These are phyloP conservation scores for Gobio gobio DNA, from an alignment of 2,113 vertebrate genomes.

Conservation along the genomic window DNA sequence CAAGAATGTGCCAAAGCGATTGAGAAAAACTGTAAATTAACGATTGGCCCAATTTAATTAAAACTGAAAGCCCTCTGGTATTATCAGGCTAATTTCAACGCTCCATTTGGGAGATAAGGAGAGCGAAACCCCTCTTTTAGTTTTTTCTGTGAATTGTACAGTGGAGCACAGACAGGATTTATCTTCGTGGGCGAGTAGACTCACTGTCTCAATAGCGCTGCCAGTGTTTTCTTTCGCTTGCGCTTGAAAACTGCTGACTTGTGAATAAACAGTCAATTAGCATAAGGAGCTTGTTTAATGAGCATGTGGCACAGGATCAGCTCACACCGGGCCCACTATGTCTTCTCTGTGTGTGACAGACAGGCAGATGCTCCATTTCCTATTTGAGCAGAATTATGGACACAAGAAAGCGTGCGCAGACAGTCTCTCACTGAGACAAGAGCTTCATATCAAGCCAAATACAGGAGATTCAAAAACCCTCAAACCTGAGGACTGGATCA, in stretches of 20 bases:
- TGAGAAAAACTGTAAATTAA: slow-evolving; percentile 26
- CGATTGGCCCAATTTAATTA: slow-evolving; percentile 46
- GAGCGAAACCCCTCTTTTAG: neutral
- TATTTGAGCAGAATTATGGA: slow-evolving; percentile 62
- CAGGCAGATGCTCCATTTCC: slow-evolving; percentile 40
- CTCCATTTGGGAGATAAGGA: slow-evolving; percentile 38
- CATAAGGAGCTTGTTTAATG: slow-evolving; percentile 54
- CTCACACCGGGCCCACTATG: slow-evolving; percentile 33
- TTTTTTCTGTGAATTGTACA: slow-evolving; percentile 44
- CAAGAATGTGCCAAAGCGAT: too few species aligned
- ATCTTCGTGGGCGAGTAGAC: slow-evolving; percentile 17
- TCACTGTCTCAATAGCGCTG: slow-evolving; percentile 1
- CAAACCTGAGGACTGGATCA: neutral
- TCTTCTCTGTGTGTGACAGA: slow-evolving; percentile 41
- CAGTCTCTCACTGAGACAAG: neutral
- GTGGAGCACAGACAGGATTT: slow-evolving; percentile 18
- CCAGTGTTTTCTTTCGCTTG: slow-evolving; percentile 35
- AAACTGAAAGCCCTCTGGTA: slow-evolving; percentile 27
- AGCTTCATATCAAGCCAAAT: neutral
- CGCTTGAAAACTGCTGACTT: slow-evolving; percentile 59
- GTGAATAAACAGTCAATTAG: slow-evolving; percentile 65
- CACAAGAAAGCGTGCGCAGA: neutral
- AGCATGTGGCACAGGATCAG: slow-evolving; percentile 54
- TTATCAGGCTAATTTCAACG: slow-evolving; percentile 15
- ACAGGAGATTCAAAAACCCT: neutral